Evolutionary conservation across 2,113 vertebrate species (phyloP), one percentile per base, ranked within the genome.

Genomic region (Rana temporaria): DNA sequence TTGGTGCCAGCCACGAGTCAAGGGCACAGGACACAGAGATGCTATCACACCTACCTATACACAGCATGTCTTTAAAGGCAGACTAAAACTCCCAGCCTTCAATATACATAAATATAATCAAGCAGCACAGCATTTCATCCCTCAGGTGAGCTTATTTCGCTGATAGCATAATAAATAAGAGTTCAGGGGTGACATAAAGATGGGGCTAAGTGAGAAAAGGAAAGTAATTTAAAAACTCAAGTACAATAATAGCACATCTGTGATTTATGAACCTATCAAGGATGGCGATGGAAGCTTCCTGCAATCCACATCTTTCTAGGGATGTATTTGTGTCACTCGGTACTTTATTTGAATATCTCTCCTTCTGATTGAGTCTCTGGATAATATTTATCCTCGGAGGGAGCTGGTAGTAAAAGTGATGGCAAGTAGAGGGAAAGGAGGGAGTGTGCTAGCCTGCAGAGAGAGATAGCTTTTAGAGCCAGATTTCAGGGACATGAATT

Each of bases 21-120:
- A 48, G 42, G 42, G 42, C 42, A 9, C 42, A 48, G 42, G 42
- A 48, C 42, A 48, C 38, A 42, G 26, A 38, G 7, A 38, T 4
- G 7, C 34, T 38, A 38, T 8, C 34, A 38, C 34, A 48, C 9
- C 42, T 3, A 8, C 18, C 55, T 32, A 59, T 32, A 19, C 56
- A 62, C 18, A 4, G 20, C 32, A 56, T 15, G 26, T 4, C 24
- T 34, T 38, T 55, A n/a, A 59, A 17, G 17, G 18, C 17, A 20
- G 26, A 42, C n/a, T 17, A 56, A 30, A 20, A 57, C 18, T 16
- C 34, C 30, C 2, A 15, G 9, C 55, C 38, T 91, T 93, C 90
- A 91, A 89, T 92, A 92, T 92, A 92, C 87, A 91, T 89, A 90
- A 85, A 88, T 91, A 93, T 93, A 92, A 93, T 90, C 85, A 88